Evolutionary conservation across 2,888 invertebrate species (phyloP), one percentile per base, ranked within the genome.

Genomic region (Drosophila koepferae): DNA sequence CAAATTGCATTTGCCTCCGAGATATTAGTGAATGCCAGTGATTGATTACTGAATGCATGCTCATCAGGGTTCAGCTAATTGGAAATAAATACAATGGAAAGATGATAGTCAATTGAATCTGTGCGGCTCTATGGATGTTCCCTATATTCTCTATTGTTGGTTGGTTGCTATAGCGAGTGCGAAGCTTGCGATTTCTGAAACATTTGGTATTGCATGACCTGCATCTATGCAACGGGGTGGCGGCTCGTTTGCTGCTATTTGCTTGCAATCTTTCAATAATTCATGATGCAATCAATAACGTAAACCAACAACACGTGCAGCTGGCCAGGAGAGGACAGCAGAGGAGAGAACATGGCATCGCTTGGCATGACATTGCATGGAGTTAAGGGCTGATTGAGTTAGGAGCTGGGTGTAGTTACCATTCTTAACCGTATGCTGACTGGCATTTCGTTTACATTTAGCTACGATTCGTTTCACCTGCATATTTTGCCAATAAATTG

Each of bases 281-380:
- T 89, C 80, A 86, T 83, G 84, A 78, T 75, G 79, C 82, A 89
- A 86, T 86, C 89, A 86, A 86, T 86, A 86, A 88, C 82, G 86
- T 80, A 77, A 84, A 72, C 85, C 73, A 79, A 79, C 76, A 80
- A 77, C 83, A 83, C 84, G 80, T 83, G 72, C 66, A 72, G 41
- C 67, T 31, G 20, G n/a, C 38, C 12, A 10, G 41, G n/a, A 10
- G 36, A 2, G 28, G 28, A 2, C 54, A 14, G 18, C 0, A 14
- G 8, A 49, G 48, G n/a, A 31, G 20, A 8, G 20, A 6, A 46
- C 2, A 23, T 4, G 34, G 16, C 53, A 6, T 10, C 31, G 31
- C n/a, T n/a, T 6, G 31, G 28, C 12, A 28, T 28, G 12, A 36
- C 36, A 6, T 38, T 7, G 12, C 18, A 2, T 12, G 51, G n/a